These are phyloP conservation scores for Melanocharis versteri DNA, from an alignment of 2,113 vertebrate species.

Conservation along the genomic window DNA sequence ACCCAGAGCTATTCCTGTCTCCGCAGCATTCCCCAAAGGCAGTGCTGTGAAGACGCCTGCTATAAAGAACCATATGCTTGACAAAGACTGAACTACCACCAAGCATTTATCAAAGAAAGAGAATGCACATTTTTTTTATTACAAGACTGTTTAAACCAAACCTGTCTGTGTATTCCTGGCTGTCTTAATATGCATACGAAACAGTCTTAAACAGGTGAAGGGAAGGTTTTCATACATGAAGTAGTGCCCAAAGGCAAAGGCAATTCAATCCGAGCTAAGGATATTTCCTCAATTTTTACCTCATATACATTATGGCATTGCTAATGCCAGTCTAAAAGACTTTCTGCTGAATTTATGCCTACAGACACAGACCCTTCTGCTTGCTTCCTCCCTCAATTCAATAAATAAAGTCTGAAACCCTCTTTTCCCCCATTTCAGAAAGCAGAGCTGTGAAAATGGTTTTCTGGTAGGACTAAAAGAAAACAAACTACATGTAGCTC, in stretches of 20 bases:
- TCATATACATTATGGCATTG: neutral
- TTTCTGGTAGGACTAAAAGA: neutral
- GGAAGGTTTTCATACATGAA: neutral
- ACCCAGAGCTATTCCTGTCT: slow-evolving; percentile 1
- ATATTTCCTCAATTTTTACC: neutral
- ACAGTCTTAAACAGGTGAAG: neutral
- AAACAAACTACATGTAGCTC: neutral
- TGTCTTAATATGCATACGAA: neutral
- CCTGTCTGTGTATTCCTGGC: neutral
- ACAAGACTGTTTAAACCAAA: neutral
- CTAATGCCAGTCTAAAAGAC: neutral
- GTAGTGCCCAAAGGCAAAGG: neutral
- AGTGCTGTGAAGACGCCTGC: neutral
- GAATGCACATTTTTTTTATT: neutral
- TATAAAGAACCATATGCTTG: slow-evolving; percentile 16
- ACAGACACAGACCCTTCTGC: neutral
- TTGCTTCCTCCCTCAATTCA: neutral
- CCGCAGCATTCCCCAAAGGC: slow-evolving; percentile 20
- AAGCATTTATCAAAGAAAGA: neutral
- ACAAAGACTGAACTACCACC: neutral
- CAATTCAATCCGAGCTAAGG: neutral
- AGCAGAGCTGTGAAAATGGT: neutral
- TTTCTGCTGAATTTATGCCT: neutral
- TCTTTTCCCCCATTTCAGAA: neutral
- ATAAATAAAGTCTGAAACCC: neutral